phyloP scores from a whole-genome alignment of 30 jellyfish, hydroid and myxozoan genomes.

The Aurelia sp. region DNA sequence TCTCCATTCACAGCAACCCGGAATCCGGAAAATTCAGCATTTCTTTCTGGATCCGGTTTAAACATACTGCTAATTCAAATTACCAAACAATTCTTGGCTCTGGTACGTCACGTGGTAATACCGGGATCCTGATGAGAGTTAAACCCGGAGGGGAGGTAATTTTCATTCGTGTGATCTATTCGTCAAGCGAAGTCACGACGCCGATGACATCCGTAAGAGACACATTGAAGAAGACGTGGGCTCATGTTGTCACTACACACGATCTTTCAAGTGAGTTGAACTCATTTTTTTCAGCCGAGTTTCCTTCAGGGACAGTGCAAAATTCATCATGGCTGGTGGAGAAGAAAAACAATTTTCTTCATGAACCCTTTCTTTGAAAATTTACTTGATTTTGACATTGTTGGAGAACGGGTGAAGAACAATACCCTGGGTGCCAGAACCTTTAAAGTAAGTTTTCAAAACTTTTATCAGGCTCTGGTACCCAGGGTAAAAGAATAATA shows the following conservation, averaged over 20 bases:
- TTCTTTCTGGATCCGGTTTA: conserved; percentile 32
- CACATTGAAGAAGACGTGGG: conserved; percentile 14
- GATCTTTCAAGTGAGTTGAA: conserved; percentile 4
- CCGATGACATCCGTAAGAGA: not conserved
- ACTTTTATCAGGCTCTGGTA: too few species aligned
- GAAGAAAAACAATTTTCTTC: too few species aligned
- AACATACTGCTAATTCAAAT: not conserved
- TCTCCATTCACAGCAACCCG: conserved; percentile 38
- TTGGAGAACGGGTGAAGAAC: too few species aligned
- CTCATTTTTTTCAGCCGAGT: too few species aligned
- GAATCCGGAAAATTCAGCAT: conserved; percentile 10
- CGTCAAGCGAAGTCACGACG: not conserved
- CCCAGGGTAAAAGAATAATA: too few species aligned
- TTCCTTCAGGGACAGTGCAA: too few species aligned
- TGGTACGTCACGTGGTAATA: not conserved
- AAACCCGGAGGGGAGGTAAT: not conserved
- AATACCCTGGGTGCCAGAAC: too few species aligned
- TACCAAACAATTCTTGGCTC: conserved; percentile 20
- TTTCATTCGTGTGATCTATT: not conserved
- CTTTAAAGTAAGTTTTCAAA: too few species aligned
- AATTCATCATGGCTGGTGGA: too few species aligned
- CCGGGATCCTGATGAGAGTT: conserved; percentile 37
- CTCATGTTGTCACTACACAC: conserved; percentile 5
- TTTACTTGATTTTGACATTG: too few species aligned
- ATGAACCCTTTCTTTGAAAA: too few species aligned